Conservation (phyloP, 1,140 invertebrate species). For the Neocloeon triangulifer region DNA sequence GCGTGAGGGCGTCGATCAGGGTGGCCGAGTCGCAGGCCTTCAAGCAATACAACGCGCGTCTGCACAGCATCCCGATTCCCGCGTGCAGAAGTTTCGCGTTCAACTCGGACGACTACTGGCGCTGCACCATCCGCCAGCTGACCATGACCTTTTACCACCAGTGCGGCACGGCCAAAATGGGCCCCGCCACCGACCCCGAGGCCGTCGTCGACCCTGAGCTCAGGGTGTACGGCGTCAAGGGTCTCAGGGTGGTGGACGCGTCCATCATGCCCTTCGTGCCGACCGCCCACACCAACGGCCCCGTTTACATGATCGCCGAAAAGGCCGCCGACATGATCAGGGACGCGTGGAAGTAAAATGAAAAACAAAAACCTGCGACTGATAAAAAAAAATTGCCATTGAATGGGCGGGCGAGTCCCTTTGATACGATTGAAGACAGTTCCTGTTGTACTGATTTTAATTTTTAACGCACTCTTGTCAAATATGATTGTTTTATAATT, state of each 20-base stretch:
- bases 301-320: constrained; percentile 47
- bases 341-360: constrained; percentile 19
- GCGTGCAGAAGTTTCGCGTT: constrained; percentile 35
- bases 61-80: constrained; percentile 34
- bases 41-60: constrained; percentile 26
- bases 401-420: neutral
- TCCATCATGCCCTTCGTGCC: constrained; percentile 37
- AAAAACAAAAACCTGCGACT: neutral
- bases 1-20: constrained; percentile 30
- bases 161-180: constrained; percentile 71
- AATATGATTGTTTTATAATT: too few relatives aligned
- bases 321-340: constrained; percentile 41
- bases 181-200: constrained; percentile 31
- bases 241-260: constrained; percentile 50
- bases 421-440: neutral
- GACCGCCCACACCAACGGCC: constrained; percentile 37
- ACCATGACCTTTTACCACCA: constrained; percentile 56
- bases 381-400: constrained; percentile 1
- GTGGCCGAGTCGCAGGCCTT: constrained; percentile 31
- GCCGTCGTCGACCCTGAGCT: constrained; percentile 49
- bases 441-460: neutral
- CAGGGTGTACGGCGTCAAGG: constrained; percentile 37
- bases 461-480: too few relatives aligned
- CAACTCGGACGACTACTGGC: constrained; percentile 45
- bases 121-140: constrained; percentile 38